phyloP scores from a whole-genome alignment of 2,113 vertebrate genomes.

The Nibea albiflora region DNA sequence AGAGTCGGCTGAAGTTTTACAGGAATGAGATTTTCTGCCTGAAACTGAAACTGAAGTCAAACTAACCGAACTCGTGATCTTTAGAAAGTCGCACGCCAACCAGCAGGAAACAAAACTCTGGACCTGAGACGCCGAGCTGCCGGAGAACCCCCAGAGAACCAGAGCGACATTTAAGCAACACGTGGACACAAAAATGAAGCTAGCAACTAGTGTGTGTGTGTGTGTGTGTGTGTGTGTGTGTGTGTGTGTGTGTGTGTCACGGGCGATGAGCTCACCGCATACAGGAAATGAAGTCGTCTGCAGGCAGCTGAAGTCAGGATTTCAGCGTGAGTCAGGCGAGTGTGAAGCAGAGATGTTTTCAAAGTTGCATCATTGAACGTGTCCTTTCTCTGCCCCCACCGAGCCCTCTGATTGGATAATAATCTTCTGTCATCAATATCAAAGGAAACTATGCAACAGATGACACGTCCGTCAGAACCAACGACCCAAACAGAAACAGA shows the following conservation, averaged over 20 bases:
- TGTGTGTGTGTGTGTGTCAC: background rate
- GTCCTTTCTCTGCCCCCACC: background rate
- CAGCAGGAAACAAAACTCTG: conserved; percentile 7
- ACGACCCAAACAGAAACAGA: no score
- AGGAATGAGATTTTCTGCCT: no score
- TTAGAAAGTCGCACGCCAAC: no score
- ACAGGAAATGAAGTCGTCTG: conserved; percentile 49
- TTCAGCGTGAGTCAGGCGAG: conserved; percentile 24
- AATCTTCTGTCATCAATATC: no score
- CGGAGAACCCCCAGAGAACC: conserved; percentile 23
- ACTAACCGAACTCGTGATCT: no score
- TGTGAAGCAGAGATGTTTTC: background rate
- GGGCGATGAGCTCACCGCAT: conserved; percentile 36
- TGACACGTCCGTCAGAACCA: no score
- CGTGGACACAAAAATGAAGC: background rate
- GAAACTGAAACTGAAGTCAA: no score
- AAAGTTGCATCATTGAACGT: conserved; percentile 10
- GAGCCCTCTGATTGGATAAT: background rate
- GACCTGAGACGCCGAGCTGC: background rate
- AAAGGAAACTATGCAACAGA: no score
- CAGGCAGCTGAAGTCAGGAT: conserved; percentile 23
- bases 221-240: conserved; percentile 34
- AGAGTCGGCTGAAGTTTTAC: no score
- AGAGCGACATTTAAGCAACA: conserved; percentile 25
- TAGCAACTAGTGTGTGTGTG: conserved; percentile 7